These are phyloP conservation scores for Lagocephalus sceleratus DNA, from an alignment of 2,797 vertebrate genomes.

Conservation along the genomic window DNA sequence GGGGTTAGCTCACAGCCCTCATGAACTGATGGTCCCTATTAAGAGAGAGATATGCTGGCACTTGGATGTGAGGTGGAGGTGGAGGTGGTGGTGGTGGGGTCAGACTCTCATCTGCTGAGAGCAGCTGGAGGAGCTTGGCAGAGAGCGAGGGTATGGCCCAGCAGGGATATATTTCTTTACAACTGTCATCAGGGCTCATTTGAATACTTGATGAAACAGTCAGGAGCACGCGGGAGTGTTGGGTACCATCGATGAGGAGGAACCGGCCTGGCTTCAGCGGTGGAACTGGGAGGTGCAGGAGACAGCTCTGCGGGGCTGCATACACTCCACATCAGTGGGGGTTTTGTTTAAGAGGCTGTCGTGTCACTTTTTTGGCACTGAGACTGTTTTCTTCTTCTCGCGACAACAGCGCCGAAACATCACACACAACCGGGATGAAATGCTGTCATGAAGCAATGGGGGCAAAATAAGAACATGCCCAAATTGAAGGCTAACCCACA, in stretches of 20 bases:
- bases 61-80: constrained; percentile 34
- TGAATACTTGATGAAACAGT: constrained; percentile 70
- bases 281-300: no score
- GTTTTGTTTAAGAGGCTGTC: constrained; percentile 24
- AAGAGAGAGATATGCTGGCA: constrained; percentile 62
- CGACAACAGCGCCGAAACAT: constrained; percentile 30
- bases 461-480: constrained; percentile 71
- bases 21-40: constrained; percentile 68
- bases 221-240: constrained; percentile 42
- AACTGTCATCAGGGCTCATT: constrained; percentile 58
- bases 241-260: no score
- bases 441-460: constrained; percentile 45
- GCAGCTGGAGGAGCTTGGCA: constrained; percentile 63
- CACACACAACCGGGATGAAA: constrained; percentile 58
- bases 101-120: constrained; percentile 44
- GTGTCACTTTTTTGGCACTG: constrained; percentile 39
- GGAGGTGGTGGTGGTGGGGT: constrained; percentile 6
- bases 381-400: constrained; percentile 18
- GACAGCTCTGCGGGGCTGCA: constrained; percentile 3
- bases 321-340: constrained; percentile 1
- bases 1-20: constrained; percentile 52
- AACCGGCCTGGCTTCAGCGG: no score
- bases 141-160: constrained; percentile 51
- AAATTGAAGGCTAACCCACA: constrained; percentile 73
- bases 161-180: constrained; percentile 29